These are phyloP conservation scores for Zaprionus tsacasi DNA, from an alignment of 1,140 invertebrate genomes.

Conservation along the genomic window DNA sequence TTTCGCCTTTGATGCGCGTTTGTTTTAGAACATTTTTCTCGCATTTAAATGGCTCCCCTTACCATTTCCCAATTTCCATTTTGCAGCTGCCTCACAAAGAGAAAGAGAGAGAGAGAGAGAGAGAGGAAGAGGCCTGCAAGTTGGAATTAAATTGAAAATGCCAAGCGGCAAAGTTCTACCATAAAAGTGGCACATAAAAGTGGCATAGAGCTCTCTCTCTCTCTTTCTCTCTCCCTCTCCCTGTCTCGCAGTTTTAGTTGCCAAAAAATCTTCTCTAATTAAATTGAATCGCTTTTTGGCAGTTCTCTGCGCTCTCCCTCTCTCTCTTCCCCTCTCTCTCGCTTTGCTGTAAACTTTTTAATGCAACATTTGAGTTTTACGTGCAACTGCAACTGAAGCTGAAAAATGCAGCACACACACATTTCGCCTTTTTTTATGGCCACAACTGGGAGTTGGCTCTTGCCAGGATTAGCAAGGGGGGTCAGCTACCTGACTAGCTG, in stretches of 20 bases:
- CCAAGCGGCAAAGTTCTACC: conserved; percentile 50
- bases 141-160: conserved; percentile 45
- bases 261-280: conserved; percentile 72
- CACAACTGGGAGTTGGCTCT: conserved; percentile 27
- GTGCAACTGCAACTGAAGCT: conserved; percentile 56
- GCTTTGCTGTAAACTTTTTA: conserved; percentile 66
- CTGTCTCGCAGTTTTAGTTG: conserved; percentile 26
- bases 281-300: conserved; percentile 71
- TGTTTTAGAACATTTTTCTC: conserved; percentile 20
- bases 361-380: conserved; percentile 75
- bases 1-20: conserved; percentile 38
- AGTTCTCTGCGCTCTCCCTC: too few relatives aligned
- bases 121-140: background rate
- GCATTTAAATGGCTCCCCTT: conserved; percentile 36
- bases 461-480: conserved; percentile 5
- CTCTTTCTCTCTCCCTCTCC: background rate
- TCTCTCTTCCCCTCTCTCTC: too few relatives aligned
- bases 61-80: conserved; percentile 6
- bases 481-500: too few relatives aligned
- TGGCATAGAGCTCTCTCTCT: conserved; percentile 7
- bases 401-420: conserved; percentile 66
- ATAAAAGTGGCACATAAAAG: conserved; percentile 72
- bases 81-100: conserved; percentile 17
- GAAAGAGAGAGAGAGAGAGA: too few relatives aligned
- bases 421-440: conserved; percentile 63